These are phyloP conservation scores for Alligator mississippiensis DNA, from an alignment of 2,113 vertebrate genomes.

Conservation along the genomic window DNA sequence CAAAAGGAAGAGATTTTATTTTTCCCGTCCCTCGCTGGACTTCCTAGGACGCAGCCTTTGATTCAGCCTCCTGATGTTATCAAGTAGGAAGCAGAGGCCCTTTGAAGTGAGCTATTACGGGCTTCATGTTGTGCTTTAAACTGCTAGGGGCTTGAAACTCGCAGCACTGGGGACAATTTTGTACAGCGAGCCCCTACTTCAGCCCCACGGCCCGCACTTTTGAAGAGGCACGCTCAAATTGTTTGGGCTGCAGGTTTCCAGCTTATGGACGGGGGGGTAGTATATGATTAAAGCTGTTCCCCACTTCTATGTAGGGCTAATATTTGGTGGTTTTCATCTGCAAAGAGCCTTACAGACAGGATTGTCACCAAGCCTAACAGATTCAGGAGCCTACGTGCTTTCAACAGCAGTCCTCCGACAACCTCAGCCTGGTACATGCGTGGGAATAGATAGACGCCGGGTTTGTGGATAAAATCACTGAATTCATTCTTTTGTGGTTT, in stretches of 20 bases:
- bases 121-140: neutral
- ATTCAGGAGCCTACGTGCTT: neutral
- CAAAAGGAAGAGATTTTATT: neutral
- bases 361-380: neutral
- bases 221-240: neutral
- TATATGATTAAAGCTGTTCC: neutral
- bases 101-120: neutral
- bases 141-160: neutral
- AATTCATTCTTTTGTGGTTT: neutral
- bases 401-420: slow-evolving; percentile 11
- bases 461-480: neutral
- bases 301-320: neutral
- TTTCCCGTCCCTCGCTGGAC: slow-evolving; percentile 16
- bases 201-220: rapidly evolving
- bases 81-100: slow-evolving; percentile 18
- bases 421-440: neutral
- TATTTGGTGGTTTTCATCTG: neutral
- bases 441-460: neutral
- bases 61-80: slow-evolving; percentile 34
- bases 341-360: neutral
- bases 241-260: rapidly evolving
- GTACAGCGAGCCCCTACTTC: rapidly evolving
- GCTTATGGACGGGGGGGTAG: neutral
- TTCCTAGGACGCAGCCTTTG: slow-evolving; percentile 13
- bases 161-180: rapidly evolving